Percentiles rank a stretch among this genome's conserved stretches.
These are phyloP conservation scores for Helicoverpa armigera DNA, from an alignment of 1,140 invertebrate genomes.

Conservation along the genomic window DNA sequence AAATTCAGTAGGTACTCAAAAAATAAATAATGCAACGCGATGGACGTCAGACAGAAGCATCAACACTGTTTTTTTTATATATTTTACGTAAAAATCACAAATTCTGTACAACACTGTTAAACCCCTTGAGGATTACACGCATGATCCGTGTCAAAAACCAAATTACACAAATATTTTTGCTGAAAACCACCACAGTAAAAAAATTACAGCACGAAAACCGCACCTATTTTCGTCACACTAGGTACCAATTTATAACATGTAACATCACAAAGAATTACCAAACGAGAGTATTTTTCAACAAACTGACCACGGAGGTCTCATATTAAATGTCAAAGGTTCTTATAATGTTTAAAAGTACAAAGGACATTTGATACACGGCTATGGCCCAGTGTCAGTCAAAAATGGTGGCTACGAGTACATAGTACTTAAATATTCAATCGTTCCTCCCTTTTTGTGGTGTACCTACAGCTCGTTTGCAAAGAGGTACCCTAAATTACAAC, in stretches of 20 bases:
- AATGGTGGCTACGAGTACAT: no score
- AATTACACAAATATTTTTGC: not conserved
- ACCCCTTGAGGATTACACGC: conserved; percentile 6
- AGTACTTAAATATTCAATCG: no score
- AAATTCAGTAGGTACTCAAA: no score
- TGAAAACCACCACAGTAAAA: not conserved
- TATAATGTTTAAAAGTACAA: not conserved
- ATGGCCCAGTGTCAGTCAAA: not conserved
- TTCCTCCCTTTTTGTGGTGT: no score
- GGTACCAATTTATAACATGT: not conserved
- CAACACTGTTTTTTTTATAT: conserved; percentile 4
- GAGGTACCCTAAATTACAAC: no score
- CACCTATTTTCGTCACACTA: not conserved
- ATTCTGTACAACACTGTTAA: not conserved
- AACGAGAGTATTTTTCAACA: not conserved
- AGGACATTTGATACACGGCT: not conserved
- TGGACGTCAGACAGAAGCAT: not conserved
- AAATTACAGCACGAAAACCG: not conserved
- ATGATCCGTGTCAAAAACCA: not conserved
- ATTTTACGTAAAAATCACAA: not conserved
- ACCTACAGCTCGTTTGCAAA: no score
- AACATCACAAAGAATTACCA: not conserved
- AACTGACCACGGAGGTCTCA: not conserved
- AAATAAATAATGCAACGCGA: no score
- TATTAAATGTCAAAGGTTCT: conserved; percentile 29